Percentiles rank a stretch among this genome's conserved stretches.
Conservation (phyloP, 2,797 vertebrate genomes). For the Leptatherina wallacei region DNA sequence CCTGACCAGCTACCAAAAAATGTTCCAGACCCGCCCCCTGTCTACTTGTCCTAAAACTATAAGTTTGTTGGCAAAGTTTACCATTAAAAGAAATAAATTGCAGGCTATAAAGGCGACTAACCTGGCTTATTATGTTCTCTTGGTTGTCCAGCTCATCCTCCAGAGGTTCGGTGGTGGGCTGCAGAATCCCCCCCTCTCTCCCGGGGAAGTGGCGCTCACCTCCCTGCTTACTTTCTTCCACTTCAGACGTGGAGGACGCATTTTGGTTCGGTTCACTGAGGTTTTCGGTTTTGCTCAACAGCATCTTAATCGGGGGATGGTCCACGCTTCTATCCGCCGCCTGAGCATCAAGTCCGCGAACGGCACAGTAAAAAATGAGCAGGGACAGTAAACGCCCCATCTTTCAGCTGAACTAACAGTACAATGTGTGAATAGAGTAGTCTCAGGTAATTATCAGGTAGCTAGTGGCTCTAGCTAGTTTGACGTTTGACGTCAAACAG, state of each 20-base stretch:
- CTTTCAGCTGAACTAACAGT: not conserved
- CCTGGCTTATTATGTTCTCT: constrained; percentile 91
- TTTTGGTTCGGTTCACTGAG: not conserved
- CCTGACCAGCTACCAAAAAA: no score
- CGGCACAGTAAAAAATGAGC: constrained; percentile 36
- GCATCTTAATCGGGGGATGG: not conserved
- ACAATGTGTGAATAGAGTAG: not conserved
- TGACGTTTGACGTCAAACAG: no score
- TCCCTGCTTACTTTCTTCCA: not conserved
- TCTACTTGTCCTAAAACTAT: not conserved
- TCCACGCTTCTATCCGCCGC: constrained; percentile 1
- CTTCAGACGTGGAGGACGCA: not conserved
- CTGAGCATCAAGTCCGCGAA: not conserved
- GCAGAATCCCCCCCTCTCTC: constrained; percentile 1
- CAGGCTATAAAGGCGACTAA: constrained; percentile 38
- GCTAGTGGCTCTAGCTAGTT: not conserved
- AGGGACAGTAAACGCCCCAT: constrained; percentile 48
- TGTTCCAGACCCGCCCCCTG: not conserved
- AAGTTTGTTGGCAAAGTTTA: not conserved
- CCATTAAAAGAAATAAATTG: not conserved
- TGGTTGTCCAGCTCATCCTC: constrained; percentile 90
- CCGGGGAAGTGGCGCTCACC: not conserved
- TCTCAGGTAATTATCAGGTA: not conserved
- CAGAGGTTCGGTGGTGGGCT: constrained; percentile 72
- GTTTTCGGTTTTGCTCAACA: not conserved